These are phyloP conservation scores for Intellagama lesueurii DNA, from an alignment of 2,797 vertebrate species.

Conservation along the genomic window DNA sequence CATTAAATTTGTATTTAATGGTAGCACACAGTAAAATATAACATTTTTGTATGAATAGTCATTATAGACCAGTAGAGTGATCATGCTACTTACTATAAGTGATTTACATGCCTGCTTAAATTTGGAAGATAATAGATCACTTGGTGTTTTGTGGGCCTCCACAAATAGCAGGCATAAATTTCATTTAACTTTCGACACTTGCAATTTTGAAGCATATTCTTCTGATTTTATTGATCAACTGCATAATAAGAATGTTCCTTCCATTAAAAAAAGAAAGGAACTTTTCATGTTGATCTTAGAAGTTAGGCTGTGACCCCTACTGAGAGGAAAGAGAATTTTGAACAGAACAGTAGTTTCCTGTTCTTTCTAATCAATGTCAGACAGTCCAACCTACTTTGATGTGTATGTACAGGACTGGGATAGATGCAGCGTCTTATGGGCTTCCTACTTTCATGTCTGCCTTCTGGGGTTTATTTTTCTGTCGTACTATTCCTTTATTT, in stretches of 20 bases:
- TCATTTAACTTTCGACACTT: not conserved
- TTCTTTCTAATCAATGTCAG: not conserved
- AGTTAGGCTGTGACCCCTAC: not conserved
- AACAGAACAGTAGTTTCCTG: not conserved
- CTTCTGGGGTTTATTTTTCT: not conserved
- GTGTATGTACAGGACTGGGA: not conserved
- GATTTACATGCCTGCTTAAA: not conserved
- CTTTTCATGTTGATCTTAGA: not conserved
- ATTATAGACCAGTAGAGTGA: not conserved
- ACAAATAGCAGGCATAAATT: not conserved
- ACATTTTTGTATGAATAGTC: not conserved
- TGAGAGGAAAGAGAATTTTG: not conserved
- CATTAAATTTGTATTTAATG: not conserved
- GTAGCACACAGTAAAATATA: not conserved
- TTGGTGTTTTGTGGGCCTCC: not conserved
- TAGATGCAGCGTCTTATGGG: not conserved
- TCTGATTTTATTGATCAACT: not conserved
- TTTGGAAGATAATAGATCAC: not conserved
- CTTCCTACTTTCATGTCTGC: not conserved
- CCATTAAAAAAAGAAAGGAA: not conserved
- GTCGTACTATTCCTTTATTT: not conserved
- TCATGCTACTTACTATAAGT: not conserved
- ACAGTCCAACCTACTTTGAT: not conserved
- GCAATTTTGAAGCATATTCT: not conserved
- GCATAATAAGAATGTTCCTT: not conserved